Evolutionary conservation across 2,113 vertebrate species (phyloP), one percentile per base, ranked within the genome.

Genomic region (Colistium nudipinnis): DNA sequence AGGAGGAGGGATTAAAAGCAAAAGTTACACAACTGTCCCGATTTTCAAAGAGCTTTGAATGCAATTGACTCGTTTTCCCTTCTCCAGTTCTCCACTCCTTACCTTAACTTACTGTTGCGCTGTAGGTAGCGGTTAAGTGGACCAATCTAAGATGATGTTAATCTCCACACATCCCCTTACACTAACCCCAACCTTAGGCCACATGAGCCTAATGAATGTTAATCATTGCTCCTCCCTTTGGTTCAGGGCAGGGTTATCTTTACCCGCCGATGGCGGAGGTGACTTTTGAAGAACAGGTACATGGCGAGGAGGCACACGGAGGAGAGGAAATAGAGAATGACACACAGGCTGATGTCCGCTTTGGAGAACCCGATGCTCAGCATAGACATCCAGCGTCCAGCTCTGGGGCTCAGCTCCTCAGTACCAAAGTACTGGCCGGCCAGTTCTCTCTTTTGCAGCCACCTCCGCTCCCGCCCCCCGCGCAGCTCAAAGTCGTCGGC

Each of bases 321-420:
- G 56, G 96, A 97, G 68, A 97, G 88, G 56, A 94, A 88, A 31
- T 98, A 99, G 6, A 99, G 93, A 25, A 93, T 79, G 11, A 97
- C 82, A 1, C 95, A 98, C 13, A 98, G 91, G 90, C 96, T 96
- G 86, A 97, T 43, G 76, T 98, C 97, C 87, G 95, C 62, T 64
- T 89, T 91, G 61, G 97, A 97, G 83, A 98, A 96, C 16, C 93
- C 94, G 11, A 94, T 85, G 5, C 88, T 95, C 0, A 98, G 87
- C 74, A 93, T 55, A 30, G 90, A 94, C 53, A 95, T 87, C 96
- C 94, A 96, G 43, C 72, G 92, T 30, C 84, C 88, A n/a, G n/a
- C n/a, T 44, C 63, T 84, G 28, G 4, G 63, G 43, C 36, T 0
- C 17, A 20, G 20, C 2, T 71, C 72, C 5, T 81, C 72, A 0